Conservation (phyloP, 1,140 invertebrate genomes). For the Pteromalus puparum region DNA sequence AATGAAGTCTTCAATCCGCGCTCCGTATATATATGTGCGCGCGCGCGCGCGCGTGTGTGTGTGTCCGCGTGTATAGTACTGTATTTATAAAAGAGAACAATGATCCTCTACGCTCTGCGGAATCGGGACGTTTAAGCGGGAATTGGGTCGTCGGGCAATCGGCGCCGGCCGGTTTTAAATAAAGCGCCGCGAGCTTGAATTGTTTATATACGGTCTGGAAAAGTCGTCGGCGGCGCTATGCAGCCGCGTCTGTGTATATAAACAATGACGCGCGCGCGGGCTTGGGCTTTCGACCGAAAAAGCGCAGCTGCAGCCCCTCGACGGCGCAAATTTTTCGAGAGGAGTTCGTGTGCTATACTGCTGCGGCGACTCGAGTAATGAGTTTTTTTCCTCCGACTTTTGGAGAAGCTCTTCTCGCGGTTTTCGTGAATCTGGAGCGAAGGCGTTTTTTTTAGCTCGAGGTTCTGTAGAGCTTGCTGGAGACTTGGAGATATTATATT, state of each 20-base stretch:
- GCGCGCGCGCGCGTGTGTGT: no score
- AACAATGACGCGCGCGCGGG: neutral
- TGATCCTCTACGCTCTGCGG: neutral
- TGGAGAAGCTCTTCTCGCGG: neutral
- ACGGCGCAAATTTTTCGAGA: neutral
- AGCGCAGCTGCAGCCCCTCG: neutral
- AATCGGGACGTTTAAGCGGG: slow-evolving; percentile 10
- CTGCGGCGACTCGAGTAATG: neutral
- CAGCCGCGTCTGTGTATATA: neutral
- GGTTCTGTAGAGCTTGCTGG: neutral
- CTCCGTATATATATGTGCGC: no score
- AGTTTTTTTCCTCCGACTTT: neutral
- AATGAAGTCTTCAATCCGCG: slow-evolving; percentile 17
- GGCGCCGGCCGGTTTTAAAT: slow-evolving; percentile 1
- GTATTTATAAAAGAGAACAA: slow-evolving; percentile 14
- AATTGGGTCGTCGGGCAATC: slow-evolving; percentile 38
- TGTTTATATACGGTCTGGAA: slow-evolving; percentile 21
- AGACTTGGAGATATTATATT: no score
- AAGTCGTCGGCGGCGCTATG: neutral
- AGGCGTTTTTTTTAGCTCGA: neutral
- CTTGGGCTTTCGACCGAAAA: neutral
- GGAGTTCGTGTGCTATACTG: no score
- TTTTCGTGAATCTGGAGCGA: neutral
- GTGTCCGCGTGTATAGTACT: no score
- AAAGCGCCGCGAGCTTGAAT: neutral